These are phyloP conservation scores for Irena cyanogastra DNA, from an alignment of 2,113 vertebrate genomes.

Conservation along the genomic window DNA sequence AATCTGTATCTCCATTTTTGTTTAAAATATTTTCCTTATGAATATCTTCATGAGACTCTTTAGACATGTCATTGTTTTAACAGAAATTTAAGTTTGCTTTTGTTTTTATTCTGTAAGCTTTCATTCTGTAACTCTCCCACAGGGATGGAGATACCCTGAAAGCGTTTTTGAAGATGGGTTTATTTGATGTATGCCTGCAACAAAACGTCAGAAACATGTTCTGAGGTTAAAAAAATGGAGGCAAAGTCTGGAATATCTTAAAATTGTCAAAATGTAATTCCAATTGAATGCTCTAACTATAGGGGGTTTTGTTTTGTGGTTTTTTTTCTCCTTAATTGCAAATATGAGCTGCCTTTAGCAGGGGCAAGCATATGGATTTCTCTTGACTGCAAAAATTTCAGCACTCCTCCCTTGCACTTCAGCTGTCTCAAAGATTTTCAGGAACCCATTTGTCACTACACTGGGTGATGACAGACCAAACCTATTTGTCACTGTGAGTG, in stretches of 20 bases:
- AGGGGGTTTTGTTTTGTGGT: too few relatives aligned
- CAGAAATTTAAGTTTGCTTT: background rate
- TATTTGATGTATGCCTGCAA: background rate
- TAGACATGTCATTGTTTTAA: background rate
- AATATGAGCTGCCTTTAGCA: background rate
- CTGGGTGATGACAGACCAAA: conserved; percentile 23
- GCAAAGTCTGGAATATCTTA: background rate
- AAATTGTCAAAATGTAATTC: background rate
- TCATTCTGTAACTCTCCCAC: background rate
- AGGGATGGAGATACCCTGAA: background rate
- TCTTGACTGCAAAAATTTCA: background rate
- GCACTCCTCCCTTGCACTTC: background rate
- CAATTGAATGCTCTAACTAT: background rate
- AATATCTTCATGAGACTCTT: background rate
- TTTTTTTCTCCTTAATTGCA: background rate
- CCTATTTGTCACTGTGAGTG: conserved; percentile 12
- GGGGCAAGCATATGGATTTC: background rate
- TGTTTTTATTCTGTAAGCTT: background rate
- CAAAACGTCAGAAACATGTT: background rate
- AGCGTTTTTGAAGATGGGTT: background rate
- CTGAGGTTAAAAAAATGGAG: background rate
- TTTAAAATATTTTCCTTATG: background rate
- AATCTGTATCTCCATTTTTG: background rate
- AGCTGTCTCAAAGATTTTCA: conserved; percentile 8
- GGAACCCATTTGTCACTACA: conserved; percentile 20